These are phyloP conservation scores for Leucopsar rothschildi DNA, from an alignment of 2,113 vertebrate species.

Conservation along the genomic window DNA sequence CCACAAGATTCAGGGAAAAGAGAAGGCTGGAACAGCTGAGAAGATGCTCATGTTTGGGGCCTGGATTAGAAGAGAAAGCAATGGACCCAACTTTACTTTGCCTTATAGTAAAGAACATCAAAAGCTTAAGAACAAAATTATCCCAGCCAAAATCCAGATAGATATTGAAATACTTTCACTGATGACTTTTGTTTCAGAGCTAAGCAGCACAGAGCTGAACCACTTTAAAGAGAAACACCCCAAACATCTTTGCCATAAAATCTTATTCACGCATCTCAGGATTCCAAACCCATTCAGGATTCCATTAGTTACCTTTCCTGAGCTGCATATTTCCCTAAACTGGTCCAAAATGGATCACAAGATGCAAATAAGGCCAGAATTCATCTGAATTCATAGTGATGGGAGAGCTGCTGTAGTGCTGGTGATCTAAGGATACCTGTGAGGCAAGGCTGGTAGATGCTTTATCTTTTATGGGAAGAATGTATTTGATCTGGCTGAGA, in stretches of 20 bases:
- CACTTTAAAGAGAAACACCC: neutral
- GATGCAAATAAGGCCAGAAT: neutral
- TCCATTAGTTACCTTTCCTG: neutral
- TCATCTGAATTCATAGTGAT: neutral
- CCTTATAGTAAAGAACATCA: neutral
- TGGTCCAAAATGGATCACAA: neutral
- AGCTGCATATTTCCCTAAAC: neutral
- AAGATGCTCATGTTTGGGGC: neutral
- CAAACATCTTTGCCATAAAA: neutral
- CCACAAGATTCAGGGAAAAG: neutral
- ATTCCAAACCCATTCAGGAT: neutral
- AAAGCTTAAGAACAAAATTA: neutral
- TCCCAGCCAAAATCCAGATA: neutral
- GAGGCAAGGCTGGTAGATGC: neutral
- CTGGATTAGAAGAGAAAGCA: neutral
- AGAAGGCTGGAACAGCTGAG: neutral
- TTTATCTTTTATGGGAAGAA: neutral
- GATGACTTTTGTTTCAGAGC: neutral
- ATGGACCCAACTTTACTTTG: neutral
- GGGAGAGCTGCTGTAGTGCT: neutral
- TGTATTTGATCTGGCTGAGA: neutral
- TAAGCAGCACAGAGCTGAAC: neutral
- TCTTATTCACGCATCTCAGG: neutral
- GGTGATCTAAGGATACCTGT: neutral
- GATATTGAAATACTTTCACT: neutral